Conservation (phyloP, 1,140 invertebrate species). For the Euura lappo region DNA sequence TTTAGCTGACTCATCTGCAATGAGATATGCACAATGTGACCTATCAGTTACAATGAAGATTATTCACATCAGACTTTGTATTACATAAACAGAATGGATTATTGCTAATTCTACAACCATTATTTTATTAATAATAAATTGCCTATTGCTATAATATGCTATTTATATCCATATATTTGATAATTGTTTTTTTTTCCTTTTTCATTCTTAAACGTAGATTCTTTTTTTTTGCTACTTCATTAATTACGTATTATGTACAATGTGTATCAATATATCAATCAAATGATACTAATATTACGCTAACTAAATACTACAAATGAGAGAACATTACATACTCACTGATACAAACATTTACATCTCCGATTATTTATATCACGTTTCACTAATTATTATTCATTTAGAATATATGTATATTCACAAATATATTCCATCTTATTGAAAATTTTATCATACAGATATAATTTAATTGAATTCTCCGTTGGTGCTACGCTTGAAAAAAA, state of each 20-base stretch:
- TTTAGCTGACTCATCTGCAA: background rate
- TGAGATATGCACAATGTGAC: background rate
- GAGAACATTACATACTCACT: background rate
- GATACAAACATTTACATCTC: background rate
- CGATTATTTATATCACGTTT: background rate
- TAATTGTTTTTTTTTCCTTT: background rate
- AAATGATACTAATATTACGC: background rate
- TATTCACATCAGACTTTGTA: background rate
- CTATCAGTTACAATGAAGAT: background rate
- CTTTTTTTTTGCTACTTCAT: background rate
- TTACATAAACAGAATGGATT: background rate
- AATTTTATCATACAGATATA: background rate
- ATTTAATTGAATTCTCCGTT: background rate
- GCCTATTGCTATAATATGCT: too few species aligned
- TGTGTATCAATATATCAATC: background rate
- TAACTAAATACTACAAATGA: background rate
- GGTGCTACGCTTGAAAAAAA: background rate
- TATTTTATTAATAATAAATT: background rate
- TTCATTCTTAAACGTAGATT: too few species aligned
- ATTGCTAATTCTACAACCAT: background rate
- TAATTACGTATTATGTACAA: background rate
- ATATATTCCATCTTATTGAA: background rate
- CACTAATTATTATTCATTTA: background rate
- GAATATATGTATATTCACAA: background rate
- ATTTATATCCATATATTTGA: background rate